These are phyloP conservation scores for Tragelaphus imberbis DNA, from an alignment of 2,113 vertebrate genomes.

Conservation along the genomic window DNA sequence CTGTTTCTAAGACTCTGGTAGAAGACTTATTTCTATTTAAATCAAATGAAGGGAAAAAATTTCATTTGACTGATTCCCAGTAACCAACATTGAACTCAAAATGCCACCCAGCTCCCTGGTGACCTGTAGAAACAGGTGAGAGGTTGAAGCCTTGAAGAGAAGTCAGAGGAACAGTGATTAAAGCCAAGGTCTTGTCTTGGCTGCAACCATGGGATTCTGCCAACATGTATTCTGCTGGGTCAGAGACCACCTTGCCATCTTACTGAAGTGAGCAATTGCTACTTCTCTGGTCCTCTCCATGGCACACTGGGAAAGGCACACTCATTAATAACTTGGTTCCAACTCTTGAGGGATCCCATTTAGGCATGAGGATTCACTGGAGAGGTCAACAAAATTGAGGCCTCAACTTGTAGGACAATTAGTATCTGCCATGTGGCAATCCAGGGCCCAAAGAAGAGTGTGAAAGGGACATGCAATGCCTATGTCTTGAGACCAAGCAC, in stretches of 20 bases:
- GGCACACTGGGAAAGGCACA: constrained; percentile 44
- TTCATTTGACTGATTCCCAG: background rate
- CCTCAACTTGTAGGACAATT: constrained; percentile 42
- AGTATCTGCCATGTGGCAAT: constrained; percentile 15
- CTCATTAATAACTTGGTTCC: constrained; percentile 51
- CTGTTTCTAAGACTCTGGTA: background rate
- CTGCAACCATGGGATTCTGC: background rate
- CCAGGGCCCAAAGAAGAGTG: constrained; percentile 29
- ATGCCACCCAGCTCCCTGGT: background rate
- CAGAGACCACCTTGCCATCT: background rate
- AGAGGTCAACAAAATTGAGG: constrained; percentile 51
- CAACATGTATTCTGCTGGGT: background rate
- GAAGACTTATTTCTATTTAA: background rate
- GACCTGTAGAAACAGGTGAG: background rate
- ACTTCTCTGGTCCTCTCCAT: constrained; percentile 30
- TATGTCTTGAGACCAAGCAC: background rate
- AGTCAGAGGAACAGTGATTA: background rate
- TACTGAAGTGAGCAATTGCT: background rate
- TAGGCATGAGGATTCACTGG: background rate
- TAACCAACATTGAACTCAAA: background rate
- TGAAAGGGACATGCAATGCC: background rate
- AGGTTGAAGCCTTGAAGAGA: background rate
- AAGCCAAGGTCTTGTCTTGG: background rate
- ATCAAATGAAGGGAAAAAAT: background rate
- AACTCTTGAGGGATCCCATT: constrained; percentile 26